phyloP scores from a whole-genome alignment of 2,113 vertebrate species.

The Gulo gulo region DNA sequence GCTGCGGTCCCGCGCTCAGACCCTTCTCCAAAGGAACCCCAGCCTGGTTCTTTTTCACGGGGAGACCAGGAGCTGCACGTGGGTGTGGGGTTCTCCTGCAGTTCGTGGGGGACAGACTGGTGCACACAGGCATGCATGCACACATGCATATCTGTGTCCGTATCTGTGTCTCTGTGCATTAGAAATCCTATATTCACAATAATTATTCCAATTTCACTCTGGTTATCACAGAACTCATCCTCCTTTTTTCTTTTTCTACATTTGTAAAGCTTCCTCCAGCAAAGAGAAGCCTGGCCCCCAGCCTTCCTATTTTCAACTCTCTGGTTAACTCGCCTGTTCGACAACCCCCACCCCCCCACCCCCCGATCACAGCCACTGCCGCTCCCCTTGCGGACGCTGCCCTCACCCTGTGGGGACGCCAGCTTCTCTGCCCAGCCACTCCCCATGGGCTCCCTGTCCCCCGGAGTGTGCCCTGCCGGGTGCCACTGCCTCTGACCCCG shows the following conservation, averaged over 20 bases:
- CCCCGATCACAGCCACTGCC: neutral
- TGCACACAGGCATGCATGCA: accelerated
- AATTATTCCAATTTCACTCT: neutral
- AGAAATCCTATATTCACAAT: neutral
- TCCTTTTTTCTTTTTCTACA: neutral
- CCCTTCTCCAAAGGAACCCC: neutral
- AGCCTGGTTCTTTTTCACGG: too few relatives aligned
- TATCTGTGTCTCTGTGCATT: neutral
- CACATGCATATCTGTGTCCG: too few relatives aligned
- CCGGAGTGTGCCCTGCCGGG: neutral
- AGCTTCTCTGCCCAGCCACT: neutral
- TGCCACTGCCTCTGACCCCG: too few relatives aligned
- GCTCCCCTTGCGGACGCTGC: neutral
- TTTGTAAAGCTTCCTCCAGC: neutral
- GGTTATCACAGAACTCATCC: neutral
- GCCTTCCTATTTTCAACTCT: neutral
- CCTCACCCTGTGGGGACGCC: neutral
- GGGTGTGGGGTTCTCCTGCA: neutral
- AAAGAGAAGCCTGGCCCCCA: neutral
- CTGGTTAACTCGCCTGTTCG: neutral
- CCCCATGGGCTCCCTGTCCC: neutral
- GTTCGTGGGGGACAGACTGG: neutral
- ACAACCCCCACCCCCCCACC: neutral
- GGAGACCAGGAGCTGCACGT: neutral
- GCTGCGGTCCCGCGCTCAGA: too few relatives aligned